phyloP scores from a whole-genome alignment of 2,888 invertebrate species.

The Lagria hirta region DNA sequence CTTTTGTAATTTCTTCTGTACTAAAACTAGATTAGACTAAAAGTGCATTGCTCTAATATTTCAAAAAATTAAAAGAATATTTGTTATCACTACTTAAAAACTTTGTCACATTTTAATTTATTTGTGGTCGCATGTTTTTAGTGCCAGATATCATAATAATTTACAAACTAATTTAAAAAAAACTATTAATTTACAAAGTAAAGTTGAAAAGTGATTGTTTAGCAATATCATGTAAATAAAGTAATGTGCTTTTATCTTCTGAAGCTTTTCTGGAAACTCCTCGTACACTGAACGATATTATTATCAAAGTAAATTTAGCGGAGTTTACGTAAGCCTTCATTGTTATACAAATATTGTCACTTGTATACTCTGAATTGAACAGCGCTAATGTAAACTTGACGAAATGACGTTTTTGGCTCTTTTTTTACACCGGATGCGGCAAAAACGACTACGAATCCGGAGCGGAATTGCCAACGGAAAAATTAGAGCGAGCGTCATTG shows the following conservation, averaged over 20 bases:
- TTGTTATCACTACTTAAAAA: too few relatives aligned
- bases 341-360: conserved; percentile 36
- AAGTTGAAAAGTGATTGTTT: too few relatives aligned
- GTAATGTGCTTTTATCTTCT: conserved; percentile 27
- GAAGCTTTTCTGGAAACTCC: conserved; percentile 29
- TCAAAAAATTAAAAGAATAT: too few relatives aligned
- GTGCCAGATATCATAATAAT: too few relatives aligned
- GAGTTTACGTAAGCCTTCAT: conserved; percentile 35
- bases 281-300: conserved; percentile 36
- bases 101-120: too few relatives aligned
- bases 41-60: too few relatives aligned
- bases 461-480: conserved; percentile 1
- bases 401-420: conserved; percentile 10
- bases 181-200: too few relatives aligned
- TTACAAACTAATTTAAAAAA: too few relatives aligned
- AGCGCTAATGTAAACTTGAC: conserved; percentile 24
- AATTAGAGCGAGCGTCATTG: too few relatives aligned
- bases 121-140: too few relatives aligned
- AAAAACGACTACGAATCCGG: not conserved
- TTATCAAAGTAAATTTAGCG: conserved; percentile 35
- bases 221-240: conserved; percentile 25
- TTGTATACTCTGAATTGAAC: conserved; percentile 28
- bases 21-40: too few relatives aligned
- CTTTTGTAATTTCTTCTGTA: too few relatives aligned
- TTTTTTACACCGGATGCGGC: conserved; percentile 1